These are phyloP conservation scores for Intellagama lesueurii DNA, from an alignment of 2,797 vertebrate species.

Conservation along the genomic window DNA sequence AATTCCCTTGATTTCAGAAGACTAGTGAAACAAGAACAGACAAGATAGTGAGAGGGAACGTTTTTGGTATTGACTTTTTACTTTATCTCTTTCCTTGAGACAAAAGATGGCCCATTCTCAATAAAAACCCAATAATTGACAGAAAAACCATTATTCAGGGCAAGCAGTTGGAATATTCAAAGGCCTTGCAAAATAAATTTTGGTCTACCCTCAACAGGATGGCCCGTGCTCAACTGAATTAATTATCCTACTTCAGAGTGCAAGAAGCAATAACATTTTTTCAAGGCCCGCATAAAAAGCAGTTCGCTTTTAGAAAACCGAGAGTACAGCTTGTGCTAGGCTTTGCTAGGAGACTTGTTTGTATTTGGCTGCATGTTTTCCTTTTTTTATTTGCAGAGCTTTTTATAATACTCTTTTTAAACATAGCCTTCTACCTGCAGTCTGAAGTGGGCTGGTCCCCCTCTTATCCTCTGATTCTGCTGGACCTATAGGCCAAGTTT, in stretches of 20 bases:
- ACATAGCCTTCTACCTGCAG: not conserved
- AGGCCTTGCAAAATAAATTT: not conserved
- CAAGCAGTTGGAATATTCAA: not conserved
- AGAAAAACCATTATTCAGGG: not conserved
- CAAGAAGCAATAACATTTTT: not conserved
- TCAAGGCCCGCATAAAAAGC: not conserved
- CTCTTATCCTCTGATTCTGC: not conserved
- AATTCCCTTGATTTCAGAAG: not conserved
- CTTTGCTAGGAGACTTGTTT: not conserved
- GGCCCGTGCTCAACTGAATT: not conserved
- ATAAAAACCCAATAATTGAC: not conserved
- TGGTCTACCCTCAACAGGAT: not conserved
- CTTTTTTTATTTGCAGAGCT: not conserved
- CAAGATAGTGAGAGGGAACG: not conserved
- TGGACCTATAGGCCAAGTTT: too few species aligned
- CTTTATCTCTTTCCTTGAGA: constrained; percentile 10
- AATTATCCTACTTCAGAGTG: not conserved
- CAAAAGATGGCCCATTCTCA: not conserved
- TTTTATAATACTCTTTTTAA: not conserved
- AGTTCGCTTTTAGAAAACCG: not conserved
- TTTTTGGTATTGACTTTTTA: constrained; percentile 22
- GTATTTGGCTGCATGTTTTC: not conserved
- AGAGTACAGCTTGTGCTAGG: not conserved
- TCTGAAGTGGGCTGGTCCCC: too few species aligned
- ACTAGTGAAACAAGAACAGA: not conserved